A percentile compares a stretch with the other conserved stretches of the same genome.
Evolutionary conservation across 2,113 vertebrate species (phyloP).

Genomic region (Colius striatus): DNA sequence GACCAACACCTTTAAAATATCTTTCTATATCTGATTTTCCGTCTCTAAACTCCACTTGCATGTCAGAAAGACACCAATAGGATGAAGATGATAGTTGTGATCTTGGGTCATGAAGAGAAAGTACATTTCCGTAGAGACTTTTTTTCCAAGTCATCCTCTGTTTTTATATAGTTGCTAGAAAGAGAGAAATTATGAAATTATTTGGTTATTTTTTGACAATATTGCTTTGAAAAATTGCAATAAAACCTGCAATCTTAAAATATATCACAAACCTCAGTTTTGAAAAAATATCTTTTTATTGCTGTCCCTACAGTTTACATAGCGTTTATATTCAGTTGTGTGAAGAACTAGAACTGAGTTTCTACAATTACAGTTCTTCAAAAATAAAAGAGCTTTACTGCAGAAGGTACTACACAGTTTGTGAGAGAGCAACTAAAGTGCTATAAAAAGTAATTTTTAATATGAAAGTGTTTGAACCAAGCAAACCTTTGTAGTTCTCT

Average conservation of each 20-base stretch:
- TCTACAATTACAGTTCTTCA: conserved; percentile 18
- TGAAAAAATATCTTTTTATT: too few species aligned
- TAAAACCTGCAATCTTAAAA: conserved; percentile 15
- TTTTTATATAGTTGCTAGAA: neutral
- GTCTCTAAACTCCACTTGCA: neutral
- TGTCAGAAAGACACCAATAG: neutral
- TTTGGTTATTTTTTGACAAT: neutral
- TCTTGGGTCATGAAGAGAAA: neutral
- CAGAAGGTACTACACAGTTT: neutral
- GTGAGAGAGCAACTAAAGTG: neutral
- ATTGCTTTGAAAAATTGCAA: neutral
- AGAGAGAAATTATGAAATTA: neutral
- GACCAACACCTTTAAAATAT: neutral
- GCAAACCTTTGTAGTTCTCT: conserved; percentile 1
- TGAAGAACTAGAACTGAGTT: conserved; percentile 7
- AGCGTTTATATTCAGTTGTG: neutral
- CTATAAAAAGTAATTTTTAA: neutral
- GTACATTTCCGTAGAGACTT: neutral
- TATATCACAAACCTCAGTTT: neutral
- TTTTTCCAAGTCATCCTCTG: neutral
- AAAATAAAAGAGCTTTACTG: neutral
- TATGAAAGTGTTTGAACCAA: conserved; percentile 4
- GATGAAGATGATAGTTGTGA: neutral
- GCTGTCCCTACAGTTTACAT: neutral
- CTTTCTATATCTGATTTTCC: neutral